Evolutionary conservation across 2,797 vertebrate species (phyloP).

Genomic region (Poecilia velifera): DNA sequence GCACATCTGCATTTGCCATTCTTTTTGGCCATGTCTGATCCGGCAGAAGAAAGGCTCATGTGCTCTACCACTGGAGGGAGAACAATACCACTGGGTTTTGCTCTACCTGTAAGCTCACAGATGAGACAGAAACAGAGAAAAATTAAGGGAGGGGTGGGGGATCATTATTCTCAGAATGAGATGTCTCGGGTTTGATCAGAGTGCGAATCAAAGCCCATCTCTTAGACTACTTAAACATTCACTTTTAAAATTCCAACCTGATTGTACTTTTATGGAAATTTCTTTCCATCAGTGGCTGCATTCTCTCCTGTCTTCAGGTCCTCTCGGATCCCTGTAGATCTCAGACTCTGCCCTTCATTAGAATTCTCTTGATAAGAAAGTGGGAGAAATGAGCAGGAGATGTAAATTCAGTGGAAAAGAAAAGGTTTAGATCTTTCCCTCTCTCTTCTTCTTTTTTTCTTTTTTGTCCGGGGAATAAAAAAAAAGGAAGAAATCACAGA

Average conservation of each 20-base stretch:
- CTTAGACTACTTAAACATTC: slow-evolving; percentile 99
- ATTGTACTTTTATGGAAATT: slow-evolving; percentile 99
- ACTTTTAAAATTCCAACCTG: slow-evolving; percentile 99
- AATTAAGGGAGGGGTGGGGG: slow-evolving; percentile 76
- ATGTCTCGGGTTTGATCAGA: slow-evolving; percentile 97
- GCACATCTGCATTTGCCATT: slow-evolving; percentile 81
- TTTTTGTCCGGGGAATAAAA: slow-evolving; percentile 77
- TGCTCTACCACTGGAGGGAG: slow-evolving; percentile 74
- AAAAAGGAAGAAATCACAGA: slow-evolving; percentile 64
- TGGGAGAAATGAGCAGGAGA: slow-evolving; percentile 94
- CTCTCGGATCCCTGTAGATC: slow-evolving; percentile 93
- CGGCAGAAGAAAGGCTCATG: slow-evolving; percentile 80
- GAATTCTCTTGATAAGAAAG: slow-evolving; percentile 97
- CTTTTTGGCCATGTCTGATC: slow-evolving; percentile 81
- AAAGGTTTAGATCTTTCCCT: slow-evolving; percentile 92
- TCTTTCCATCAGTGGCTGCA: slow-evolving; percentile 94
- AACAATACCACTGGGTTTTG: slow-evolving; percentile 85
- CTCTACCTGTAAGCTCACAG: slow-evolving; percentile 83
- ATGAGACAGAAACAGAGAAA: slow-evolving; percentile 82
- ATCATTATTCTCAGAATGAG: slow-evolving; percentile 98
- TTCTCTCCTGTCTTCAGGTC: slow-evolving; percentile 96
- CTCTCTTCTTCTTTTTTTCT: slow-evolving; percentile 35
- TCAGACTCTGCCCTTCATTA: slow-evolving; percentile 95
- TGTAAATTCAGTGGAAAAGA: slow-evolving; percentile 94
- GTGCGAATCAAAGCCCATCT: slow-evolving; percentile 98